Evolutionary conservation across 2,113 vertebrate genomes (phyloP).

Genomic region (Bombycilla garrulus): DNA sequence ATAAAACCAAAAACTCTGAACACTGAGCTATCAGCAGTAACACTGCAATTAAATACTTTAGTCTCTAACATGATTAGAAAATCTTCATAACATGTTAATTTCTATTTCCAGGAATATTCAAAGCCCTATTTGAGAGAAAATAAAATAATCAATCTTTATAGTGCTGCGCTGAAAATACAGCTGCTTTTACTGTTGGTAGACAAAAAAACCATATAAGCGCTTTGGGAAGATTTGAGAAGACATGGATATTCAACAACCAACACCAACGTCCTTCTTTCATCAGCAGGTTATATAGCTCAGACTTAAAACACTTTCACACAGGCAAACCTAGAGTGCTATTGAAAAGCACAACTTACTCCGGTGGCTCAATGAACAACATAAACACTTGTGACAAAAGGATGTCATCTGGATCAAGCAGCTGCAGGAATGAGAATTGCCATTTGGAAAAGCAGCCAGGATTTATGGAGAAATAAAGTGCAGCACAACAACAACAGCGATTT

Average conservation of each 20-base stretch:
- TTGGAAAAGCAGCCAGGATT: background rate
- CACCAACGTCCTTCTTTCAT: background rate
- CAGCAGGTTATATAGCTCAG: background rate
- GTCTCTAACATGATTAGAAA: background rate
- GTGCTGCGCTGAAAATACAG: background rate
- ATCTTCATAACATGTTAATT: fast-evolving
- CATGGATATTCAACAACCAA: background rate
- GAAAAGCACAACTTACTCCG: background rate
- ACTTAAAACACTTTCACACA: background rate
- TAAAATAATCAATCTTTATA: background rate
- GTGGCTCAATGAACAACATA: background rate
- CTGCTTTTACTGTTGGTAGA: background rate
- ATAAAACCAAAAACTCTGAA: background rate
- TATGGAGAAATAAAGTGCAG: background rate
- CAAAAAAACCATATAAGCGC: background rate
- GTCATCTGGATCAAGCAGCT: background rate
- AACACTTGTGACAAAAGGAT: background rate
- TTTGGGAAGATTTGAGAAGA: background rate
- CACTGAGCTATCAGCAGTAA: background rate
- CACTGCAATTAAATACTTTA: background rate
- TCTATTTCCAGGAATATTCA: background rate
- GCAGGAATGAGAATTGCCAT: background rate
- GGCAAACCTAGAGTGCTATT: background rate
- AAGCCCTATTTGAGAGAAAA: background rate
- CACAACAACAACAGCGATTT: background rate